phyloP scores from a whole-genome alignment of 1,140 invertebrate genomes.

The Littorina saxatilis region DNA sequence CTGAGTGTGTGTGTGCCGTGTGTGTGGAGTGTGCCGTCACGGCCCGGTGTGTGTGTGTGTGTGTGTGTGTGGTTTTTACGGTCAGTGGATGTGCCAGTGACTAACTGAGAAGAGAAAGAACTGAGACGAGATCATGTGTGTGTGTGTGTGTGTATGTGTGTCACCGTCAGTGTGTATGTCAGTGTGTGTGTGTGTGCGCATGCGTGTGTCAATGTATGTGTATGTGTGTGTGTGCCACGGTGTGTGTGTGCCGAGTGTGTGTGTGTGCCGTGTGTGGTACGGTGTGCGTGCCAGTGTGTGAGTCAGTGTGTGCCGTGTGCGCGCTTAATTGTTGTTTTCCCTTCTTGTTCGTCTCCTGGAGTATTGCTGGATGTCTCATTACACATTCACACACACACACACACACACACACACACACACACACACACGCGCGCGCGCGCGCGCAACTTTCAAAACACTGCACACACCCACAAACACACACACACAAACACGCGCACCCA shows the following conservation, averaged over 20 bases:
- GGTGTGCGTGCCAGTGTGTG: no score
- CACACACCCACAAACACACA: no score
- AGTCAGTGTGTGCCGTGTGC: no score
- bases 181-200: not conserved
- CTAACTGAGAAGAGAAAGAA: not conserved
- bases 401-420: no score
- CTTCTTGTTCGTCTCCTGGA: no score
- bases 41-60: not conserved
- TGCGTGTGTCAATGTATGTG: not conserved
- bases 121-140: not conserved
- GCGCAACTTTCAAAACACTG: no score
- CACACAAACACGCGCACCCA: no score
- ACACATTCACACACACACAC: not conserved
- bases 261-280: no score
- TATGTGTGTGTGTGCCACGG: no score
- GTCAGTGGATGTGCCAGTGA: not conserved
- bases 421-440: no score
- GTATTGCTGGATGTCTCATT: not conserved
- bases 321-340: no score
- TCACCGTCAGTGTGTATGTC: not conserved
- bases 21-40: slow-evolving; percentile 5
- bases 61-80: not conserved
- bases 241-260: no score
- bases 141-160: not conserved
- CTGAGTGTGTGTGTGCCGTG: not conserved